phyloP scores from a whole-genome alignment of 1,140 invertebrate species.

The Asbolus verrucosus region DNA sequence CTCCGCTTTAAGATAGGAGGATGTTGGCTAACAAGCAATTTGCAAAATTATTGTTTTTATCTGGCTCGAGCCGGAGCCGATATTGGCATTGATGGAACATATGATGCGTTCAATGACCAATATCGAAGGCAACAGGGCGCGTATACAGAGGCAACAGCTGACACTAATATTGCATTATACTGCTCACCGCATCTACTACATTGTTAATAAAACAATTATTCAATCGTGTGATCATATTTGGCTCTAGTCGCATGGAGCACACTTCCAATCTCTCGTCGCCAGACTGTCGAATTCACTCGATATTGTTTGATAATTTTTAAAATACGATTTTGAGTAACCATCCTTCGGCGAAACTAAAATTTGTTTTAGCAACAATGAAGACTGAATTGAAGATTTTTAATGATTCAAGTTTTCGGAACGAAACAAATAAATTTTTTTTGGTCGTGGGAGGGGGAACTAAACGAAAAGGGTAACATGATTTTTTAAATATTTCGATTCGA shows the following conservation, averaged over 20 bases:
- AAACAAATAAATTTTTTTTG: no score
- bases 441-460: no score
- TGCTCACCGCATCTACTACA: conserved; percentile 25
- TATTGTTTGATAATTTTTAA: no score
- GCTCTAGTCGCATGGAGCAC: neutral
- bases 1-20: neutral
- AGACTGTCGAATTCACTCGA: neutral
- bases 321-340: no score
- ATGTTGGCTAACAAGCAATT: neutral
- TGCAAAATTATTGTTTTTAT: conserved; percentile 15
- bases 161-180: conserved; percentile 34
- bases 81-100: conserved; percentile 30
- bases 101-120: conserved; percentile 37
- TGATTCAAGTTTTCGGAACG: no score
- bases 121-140: conserved; percentile 27
- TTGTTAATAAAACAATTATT: conserved; percentile 37
- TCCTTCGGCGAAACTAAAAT: no score
- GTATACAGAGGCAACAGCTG: conserved; percentile 28
- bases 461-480: no score
- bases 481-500: no score
- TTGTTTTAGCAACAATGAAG: no score
- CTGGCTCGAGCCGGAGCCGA: conserved; percentile 2
- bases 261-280: neutral
- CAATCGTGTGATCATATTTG: conserved; percentile 17
- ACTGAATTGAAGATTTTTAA: no score